A percentile compares a stretch with the other conserved stretches of the same genome.
Conservation (phyloP, 2,888 invertebrate genomes). For the Rhopalosiphum nymphaeae region DNA sequence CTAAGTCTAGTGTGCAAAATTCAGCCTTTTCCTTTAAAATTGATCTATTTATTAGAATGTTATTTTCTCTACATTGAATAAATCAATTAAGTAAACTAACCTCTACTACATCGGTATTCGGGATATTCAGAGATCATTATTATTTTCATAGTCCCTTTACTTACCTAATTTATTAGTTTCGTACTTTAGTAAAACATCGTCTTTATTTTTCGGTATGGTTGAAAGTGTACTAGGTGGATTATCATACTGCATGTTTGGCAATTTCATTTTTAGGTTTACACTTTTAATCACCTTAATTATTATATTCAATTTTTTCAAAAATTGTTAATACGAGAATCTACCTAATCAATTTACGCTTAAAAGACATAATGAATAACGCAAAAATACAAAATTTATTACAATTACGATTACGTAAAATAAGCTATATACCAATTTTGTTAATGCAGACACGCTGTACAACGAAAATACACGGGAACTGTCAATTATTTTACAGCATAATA, state of each 20-base stretch:
- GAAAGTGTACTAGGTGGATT: no score
- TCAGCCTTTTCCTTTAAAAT: neutral
- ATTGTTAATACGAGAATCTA: no score
- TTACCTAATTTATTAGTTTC: no score
- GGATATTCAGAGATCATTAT: neutral
- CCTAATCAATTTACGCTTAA: no score
- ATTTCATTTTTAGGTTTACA: neutral
- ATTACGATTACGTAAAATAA: no score
- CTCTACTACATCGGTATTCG: neutral
- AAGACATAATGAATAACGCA: neutral
- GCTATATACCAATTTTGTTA: no score
- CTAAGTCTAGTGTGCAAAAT: neutral
- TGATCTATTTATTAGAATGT: neutral
- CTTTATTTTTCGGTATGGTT: no score
- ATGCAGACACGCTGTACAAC: neutral
- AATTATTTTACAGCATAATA: neutral
- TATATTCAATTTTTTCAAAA: neutral
- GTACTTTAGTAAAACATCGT: no score
- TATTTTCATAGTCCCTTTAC: no score
- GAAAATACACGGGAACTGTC: neutral
- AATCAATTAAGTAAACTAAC: neutral
- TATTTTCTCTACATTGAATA: neutral
- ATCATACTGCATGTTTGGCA: neutral
- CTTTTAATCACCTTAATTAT: neutral
- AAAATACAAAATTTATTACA: no score